phyloP scores from a whole-genome alignment of 2,888 invertebrate species.

The Perizoma affinitatum region DNA sequence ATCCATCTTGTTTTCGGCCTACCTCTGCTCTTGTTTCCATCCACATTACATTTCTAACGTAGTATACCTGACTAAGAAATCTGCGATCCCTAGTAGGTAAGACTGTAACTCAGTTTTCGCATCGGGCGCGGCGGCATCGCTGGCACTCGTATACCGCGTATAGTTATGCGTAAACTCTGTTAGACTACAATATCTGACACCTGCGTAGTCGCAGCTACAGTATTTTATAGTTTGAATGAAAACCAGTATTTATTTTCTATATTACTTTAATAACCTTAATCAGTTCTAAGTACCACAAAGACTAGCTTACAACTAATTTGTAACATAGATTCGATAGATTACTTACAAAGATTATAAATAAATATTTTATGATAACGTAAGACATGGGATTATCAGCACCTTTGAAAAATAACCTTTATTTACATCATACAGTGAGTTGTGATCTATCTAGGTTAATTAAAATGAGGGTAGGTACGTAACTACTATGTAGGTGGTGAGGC shows the following conservation, averaged over 20 bases:
- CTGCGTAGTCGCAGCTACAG: no score
- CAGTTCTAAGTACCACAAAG: constrained; percentile 64
- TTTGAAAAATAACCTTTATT: constrained; percentile 30
- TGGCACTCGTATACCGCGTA: no score
- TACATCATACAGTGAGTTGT: constrained; percentile 2
- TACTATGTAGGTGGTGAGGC: constrained; percentile 1
- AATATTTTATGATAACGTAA: constrained; percentile 45
- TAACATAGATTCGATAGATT: constrained; percentile 67
- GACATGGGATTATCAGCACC: constrained; percentile 32
- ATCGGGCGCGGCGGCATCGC: no score
- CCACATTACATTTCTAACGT: no score
- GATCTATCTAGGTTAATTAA: constrained; percentile 17
- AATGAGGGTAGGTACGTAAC: constrained; percentile 1
- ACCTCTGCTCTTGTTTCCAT: no score
- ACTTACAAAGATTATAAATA: constrained; percentile 73
- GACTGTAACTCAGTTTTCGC: no score
- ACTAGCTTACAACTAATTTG: constrained; percentile 84
- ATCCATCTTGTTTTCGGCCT: no score
- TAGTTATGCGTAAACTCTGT: no score
- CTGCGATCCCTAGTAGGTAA: no score
- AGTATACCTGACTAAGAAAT: no score
- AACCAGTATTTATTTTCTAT: constrained; percentile 41
- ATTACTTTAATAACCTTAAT: constrained; percentile 54
- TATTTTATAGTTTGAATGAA: constrained; percentile 17
- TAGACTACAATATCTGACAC: no score